Conservation (phyloP, 2,797 vertebrate species). For the Lacerta viridis region DNA sequence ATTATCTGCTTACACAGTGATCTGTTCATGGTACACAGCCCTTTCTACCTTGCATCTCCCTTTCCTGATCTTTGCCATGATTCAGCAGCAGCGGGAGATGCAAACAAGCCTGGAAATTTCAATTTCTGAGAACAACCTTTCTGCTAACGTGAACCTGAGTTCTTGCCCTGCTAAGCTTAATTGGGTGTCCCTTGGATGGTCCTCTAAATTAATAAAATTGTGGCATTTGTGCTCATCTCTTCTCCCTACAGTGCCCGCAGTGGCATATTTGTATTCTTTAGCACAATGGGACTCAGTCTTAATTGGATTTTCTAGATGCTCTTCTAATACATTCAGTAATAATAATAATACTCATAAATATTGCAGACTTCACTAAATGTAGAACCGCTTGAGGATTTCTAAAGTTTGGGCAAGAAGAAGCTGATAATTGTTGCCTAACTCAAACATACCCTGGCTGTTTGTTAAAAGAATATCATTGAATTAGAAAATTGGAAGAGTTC, state of each 20-base stretch:
- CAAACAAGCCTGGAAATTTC: constrained; percentile 16
- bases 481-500: neutral
- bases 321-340: constrained; percentile 33
- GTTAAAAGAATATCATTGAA: neutral
- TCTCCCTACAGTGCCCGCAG: constrained; percentile 23
- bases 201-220: constrained; percentile 46
- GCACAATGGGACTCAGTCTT: constrained; percentile 36
- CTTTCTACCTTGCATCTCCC: neutral
- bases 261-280: constrained; percentile 47
- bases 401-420: neutral
- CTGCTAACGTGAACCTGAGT: constrained; percentile 29
- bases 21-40: neutral
- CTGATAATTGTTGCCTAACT: neutral
- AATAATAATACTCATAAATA: constrained; percentile 26
- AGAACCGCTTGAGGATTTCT: constrained; percentile 16
- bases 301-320: constrained; percentile 37
- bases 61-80: neutral
- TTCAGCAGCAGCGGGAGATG: constrained; percentile 4
- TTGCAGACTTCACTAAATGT: constrained; percentile 13
- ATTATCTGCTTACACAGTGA: too few species aligned
- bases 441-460: neutral
- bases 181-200: constrained; percentile 27
- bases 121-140: constrained; percentile 22
- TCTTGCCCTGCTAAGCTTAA: constrained; percentile 38
- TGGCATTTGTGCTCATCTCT: constrained; percentile 30